Base-by-base conservation (phyloP, 1,140 invertebrate species). In the Panagrolaimus sp. region DNA sequence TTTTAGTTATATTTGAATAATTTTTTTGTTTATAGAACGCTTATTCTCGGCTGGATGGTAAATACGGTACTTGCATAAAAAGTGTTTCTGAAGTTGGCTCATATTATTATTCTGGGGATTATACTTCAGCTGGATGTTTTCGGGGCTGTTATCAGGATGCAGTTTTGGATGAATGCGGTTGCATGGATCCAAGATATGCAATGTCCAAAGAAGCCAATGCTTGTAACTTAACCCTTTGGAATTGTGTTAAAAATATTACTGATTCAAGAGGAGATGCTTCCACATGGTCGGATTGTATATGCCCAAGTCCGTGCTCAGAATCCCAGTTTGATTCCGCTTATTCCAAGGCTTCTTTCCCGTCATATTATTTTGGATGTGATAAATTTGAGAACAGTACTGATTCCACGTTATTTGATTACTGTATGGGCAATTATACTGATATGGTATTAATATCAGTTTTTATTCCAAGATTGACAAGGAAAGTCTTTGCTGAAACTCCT, bases 41-140 rank as follows among this genome's bases (percentile, higher is more conserved):
- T 9, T 73, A 67, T 43, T 26, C 63, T 26, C 72, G 72, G 1
- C 65, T 73, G 7, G 67, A 71, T 45, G 71, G 71, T 2, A 68
- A 32, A 6, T 73, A 73, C 45, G 71, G 71, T 9, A 46, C 32
- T 10, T 73, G 71, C 24, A 44, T 74, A 12, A 74, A 73, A 10
- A 38, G 21, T 10, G 65, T 43, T 0, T 43, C 21, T 26, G 71
- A 73, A 46, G 72, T 73, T 24, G 15, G 28, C 8, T 32, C 72
- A 14, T 75, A 73, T 38, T 73, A 73, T 26, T 73, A 73, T 26
- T 17, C 71, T 4, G 71, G 71, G 10, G 43, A 46, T 21, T 73
- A 73, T 24, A 73, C 71, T 7, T 44, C 52, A 17, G 21, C 52
- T 2, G 52, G 52, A 24, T 58, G 52, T 21, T 21, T 58, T 1